Base-by-base conservation (phyloP, 2,888 invertebrate species). In the Parnassius smintheus region DNA sequence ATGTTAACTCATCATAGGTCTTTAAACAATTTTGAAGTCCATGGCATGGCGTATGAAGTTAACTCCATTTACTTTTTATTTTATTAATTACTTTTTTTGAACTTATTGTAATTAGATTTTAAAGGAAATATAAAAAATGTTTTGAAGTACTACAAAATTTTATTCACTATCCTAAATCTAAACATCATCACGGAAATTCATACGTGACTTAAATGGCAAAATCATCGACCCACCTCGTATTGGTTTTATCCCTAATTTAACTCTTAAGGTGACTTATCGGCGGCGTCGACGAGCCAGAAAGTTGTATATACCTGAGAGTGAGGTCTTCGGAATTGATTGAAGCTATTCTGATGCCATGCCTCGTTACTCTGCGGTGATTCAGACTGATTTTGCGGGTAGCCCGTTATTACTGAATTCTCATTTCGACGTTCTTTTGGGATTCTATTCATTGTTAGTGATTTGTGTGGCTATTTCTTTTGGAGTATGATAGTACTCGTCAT, bases 231-330 rank as follows among this genome's bases (percentile, higher is more conserved):
- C 77, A 70, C 70, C 69, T 71, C 70, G 65, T 75, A 79, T 83
- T 80, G 88, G 88, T 83, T 87, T 88, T 82, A 85, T 81, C 82
- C 87, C 79, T 85, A 86, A 88, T 90, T 89, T 88, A 88, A 86
- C 87, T 83, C 79, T 75, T 81, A 83, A 83, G 81, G 81, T 87
- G 83, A 86, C 80, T 78, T 82, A 89, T 88, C 72, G 84, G 78
- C 72, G 77, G 72, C 76, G 65, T 75, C 83, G 82, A 67, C 76
- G 82, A 81, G 73, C 78, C 85, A 78, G 78, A 82, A 85, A 86
- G 84, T 85, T 84, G 81, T 82, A 85, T 84, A 83, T 80, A 79
- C 79, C 75, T 77, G 78, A 80, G 80, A 79, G 78, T 78, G 81
- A 79, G 75, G 73, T 70, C 75, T 70, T 68, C 68, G 68, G 77